Percentiles rank a stretch among this genome's conserved stretches.
Conservation (phyloP, 1,140 invertebrate genomes). For the Solenopsis invicta region DNA sequence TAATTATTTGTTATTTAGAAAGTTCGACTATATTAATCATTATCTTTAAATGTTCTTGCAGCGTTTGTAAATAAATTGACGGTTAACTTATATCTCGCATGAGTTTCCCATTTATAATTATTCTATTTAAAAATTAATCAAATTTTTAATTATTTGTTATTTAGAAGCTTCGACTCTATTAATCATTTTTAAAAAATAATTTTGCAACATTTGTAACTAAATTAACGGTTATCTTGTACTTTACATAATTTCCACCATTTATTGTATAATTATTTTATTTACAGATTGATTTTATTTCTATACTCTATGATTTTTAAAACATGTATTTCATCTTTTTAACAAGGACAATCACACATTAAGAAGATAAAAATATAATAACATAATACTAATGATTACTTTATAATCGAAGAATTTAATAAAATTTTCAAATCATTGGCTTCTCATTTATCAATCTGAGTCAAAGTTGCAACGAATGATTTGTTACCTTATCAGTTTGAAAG, state of each 20-base stretch:
- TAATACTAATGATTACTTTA: not conserved
- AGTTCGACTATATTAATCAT: not conserved
- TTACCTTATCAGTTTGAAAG: not conserved
- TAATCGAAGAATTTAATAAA: not conserved
- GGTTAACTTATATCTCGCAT: not conserved
- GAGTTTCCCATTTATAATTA: not conserved
- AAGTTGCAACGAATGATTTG: constrained; percentile 20
- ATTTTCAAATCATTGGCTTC: not conserved
- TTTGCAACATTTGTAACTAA: too few relatives aligned
- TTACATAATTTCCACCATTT: too few relatives aligned
- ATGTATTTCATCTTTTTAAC: too few relatives aligned
- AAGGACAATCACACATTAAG: not conserved
- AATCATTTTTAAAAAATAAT: too few relatives aligned
- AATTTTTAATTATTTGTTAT: too few relatives aligned
- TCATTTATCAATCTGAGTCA: not conserved
- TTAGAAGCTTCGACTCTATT: too few relatives aligned
- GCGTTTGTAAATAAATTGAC: not conserved
- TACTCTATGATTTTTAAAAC: too few relatives aligned
- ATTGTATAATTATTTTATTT: too few relatives aligned
- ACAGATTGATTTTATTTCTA: too few relatives aligned
- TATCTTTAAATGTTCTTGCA: not conserved
- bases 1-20: not conserved
- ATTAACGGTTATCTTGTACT: too few relatives aligned
- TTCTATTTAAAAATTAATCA: not conserved
- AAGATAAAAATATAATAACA: not conserved